Base-by-base conservation (phyloP, 1,140 invertebrate genomes). In the Drosophila burlai region DNA sequence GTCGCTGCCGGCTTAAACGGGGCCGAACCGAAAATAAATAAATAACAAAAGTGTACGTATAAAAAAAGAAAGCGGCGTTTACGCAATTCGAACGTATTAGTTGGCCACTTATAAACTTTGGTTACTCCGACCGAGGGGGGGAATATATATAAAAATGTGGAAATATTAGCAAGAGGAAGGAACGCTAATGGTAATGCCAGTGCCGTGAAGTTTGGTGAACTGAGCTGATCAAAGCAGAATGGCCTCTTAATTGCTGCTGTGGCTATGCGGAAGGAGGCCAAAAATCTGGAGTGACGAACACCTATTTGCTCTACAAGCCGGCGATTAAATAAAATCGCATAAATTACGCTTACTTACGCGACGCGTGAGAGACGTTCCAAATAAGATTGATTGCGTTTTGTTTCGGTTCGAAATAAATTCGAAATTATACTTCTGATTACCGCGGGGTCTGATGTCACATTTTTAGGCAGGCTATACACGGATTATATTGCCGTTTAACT, bases 321-420 rank as follows among this genome's bases (percentile, higher is more conserved):
- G 45, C 36, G 52, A 60, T 73, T 73, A 60, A 50, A 61, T 42
- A 29, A 74, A 74, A 61, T 74, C 71, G 68, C 71, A 74, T 74
- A 74, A 74, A 74, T 74, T 73, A 74, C 71, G 71, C 67, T 74
- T 73, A 60, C 69, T 83, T 76, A 72, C 13, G 57, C 45, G 68
- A 43, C 54, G 69, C 34, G 57, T 60, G 69, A 73, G 49, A 36
- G 31, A 40, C 40, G 67, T 57, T 69, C 24, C 36, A 26, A 69
- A 71, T 50, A 71, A 84, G 83, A 75, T 80, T 85, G 66, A 83
- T 83, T 84, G 78, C 72, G 81, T 75, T 42, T 43, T n/a, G 43
- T 21, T 42, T 38, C 50, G 38, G 16, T 34, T 42, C 15, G 67
- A 42, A 74, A 72, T 46, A 61, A 46, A 55, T 69, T 76, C 64